Evolutionary conservation across 2,113 vertebrate species (phyloP).

Genomic region (Brienomyrus brachyistius): DNA sequence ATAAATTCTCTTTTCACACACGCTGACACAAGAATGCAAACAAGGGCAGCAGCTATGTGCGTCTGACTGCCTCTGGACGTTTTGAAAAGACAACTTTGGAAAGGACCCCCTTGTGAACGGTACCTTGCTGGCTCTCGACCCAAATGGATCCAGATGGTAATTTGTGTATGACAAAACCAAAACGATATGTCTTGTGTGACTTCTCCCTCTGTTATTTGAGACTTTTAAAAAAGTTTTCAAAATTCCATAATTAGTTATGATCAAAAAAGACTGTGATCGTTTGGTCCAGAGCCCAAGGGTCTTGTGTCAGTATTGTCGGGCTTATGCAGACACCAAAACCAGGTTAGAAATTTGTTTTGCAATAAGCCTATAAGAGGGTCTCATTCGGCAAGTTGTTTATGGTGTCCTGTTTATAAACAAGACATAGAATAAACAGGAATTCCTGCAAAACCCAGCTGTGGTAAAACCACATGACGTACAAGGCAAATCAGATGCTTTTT

Average conservation of each 20-base stretch:
- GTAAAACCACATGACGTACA: neutral
- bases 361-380: neutral
- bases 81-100: constrained; percentile 37
- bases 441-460: neutral
- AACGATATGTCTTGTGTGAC: constrained; percentile 29
- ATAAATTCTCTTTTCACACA: constrained; percentile 35
- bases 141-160: constrained; percentile 33
- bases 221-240: neutral
- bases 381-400: neutral
- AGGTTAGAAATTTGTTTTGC: neutral
- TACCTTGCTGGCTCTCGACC: constrained; percentile 35
- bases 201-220: neutral
- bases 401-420: neutral
- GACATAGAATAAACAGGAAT: neutral
- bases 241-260: neutral
- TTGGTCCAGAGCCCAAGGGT: neutral
- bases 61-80: constrained; percentile 36
- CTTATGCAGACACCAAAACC: neutral
- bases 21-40: constrained; percentile 27
- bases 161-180: constrained; percentile 31
- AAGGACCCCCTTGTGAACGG: constrained; percentile 34
- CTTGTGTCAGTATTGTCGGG: neutral
- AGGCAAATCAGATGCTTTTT: neutral
- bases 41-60: constrained; percentile 33
- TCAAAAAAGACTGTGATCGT: neutral